Evolutionary conservation across 2,888 invertebrate species (phyloP).

Genomic region (Parelbella ahira): DNA sequence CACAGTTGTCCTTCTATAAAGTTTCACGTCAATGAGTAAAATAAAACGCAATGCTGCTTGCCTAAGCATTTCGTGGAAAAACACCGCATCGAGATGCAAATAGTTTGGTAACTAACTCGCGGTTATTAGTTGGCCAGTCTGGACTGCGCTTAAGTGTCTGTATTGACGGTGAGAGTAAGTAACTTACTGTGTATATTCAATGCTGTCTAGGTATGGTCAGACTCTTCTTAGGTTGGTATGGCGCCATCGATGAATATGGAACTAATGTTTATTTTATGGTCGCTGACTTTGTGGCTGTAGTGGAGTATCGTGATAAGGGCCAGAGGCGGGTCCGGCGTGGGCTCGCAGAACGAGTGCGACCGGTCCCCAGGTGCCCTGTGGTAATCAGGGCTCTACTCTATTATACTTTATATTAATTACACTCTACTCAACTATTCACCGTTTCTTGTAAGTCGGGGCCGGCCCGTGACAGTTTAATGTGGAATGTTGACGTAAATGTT

Average conservation of each 20-base stretch:
- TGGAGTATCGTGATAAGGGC: constrained; percentile 45
- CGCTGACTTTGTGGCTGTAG: no score
- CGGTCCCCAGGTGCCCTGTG: constrained; percentile 69
- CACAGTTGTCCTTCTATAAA: constrained; percentile 11
- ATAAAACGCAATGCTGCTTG: constrained; percentile 18
- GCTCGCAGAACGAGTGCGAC: constrained; percentile 69
- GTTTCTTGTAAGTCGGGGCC: constrained; percentile 22
- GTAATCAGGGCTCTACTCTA: constrained; percentile 52
- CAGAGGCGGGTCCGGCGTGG: constrained; percentile 56
- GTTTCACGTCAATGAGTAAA: constrained; percentile 10
- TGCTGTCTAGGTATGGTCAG: constrained; percentile 23
- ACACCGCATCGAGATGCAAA: constrained; percentile 58
- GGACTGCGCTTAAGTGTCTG: not conserved
- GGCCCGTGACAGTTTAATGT: constrained; percentile 24
- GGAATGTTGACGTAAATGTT: constrained; percentile 23
- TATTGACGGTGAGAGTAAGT: not conserved
- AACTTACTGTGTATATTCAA: constrained; percentile 27
- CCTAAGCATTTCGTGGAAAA: constrained; percentile 70
- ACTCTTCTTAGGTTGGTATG: no score
- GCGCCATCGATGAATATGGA: no score
- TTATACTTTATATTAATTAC: constrained; percentile 39
- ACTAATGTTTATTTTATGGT: no score
- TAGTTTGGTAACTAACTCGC: constrained; percentile 60
- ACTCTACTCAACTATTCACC: constrained; percentile 24
- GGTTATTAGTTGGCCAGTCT: constrained; percentile 51